Base-by-base conservation (phyloP, 1,140 invertebrate species). In the Heliconius hermathena region DNA sequence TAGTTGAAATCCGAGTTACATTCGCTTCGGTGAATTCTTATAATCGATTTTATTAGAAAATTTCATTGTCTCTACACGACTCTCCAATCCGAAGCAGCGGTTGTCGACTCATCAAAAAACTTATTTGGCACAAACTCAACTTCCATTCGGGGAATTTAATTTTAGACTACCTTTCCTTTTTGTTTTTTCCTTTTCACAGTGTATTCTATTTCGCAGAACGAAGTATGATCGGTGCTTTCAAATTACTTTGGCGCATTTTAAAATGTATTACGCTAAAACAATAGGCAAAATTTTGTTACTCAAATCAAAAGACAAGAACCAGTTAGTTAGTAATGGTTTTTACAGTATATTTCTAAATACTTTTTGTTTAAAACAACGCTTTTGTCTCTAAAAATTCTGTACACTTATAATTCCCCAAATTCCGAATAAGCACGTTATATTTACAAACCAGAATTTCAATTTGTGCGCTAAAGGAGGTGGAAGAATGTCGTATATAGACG, bases 31-130 rank as follows among this genome's bases (percentile, higher is more conserved):
- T 76, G 74, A 76, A 29, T 76, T 72, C 78, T 73, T 38, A 80
- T 76, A 80, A 80, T 76, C 66, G 74, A 80, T 74, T 77, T 74
- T 73, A 81, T 82, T 76, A 80, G 52, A 49, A 81, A 75, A 79
- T 81, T 77, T 74, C 76, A 81, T 74, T 81, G 80, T 81, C 80
- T 81, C 80, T 81, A 78, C 76, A 81, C 76, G 80, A 73, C 46
- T 77, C 70, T 76, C 80, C 80, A 70, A 77, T 77, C 71, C 60
- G 46, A 49, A 29, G 46, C 54, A 49, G 74, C 72, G 57, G 74
- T 77, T 71, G 80, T 77, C 80, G 80, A 77, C 75, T 77, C 80
- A 73, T 77, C 76, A 73, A 76, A 77, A 81, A 81, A 77, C 76
- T 81, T 81, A 74, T 77, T 81, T 81, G 80, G 80, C 80, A 74